A percentile compares a stretch with the other conserved stretches of the same genome.
These are phyloP conservation scores for Paradoxurus hermaphroditus DNA, from an alignment of 2,113 vertebrate genomes.

Conservation along the genomic window DNA sequence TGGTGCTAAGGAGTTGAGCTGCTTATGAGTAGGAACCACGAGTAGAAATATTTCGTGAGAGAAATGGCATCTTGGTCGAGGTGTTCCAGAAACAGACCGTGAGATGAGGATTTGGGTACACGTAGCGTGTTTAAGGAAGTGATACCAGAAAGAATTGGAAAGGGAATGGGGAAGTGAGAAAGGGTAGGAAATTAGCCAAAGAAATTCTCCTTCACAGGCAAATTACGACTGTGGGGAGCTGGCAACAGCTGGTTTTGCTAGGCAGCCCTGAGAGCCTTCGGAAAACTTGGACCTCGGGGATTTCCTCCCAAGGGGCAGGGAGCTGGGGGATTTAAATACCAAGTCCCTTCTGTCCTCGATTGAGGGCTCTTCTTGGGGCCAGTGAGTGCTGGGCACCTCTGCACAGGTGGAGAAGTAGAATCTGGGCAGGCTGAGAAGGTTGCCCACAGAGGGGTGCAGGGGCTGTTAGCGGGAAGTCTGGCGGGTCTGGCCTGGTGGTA, in stretches of 20 bases:
- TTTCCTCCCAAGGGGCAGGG: background rate
- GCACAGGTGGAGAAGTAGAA: background rate
- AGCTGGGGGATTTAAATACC: background rate
- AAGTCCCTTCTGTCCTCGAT: accelerated
- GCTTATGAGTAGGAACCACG: background rate
- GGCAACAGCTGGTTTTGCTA: background rate
- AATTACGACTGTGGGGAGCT: background rate
- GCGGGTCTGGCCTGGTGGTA: accelerated
- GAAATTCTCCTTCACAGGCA: background rate
- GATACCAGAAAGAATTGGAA: background rate
- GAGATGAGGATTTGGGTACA: background rate
- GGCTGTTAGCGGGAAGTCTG: background rate
- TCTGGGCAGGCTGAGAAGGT: background rate
- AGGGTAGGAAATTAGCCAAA: background rate
- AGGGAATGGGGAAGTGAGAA: background rate
- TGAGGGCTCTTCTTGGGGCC: background rate
- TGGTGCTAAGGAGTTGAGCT: background rate
- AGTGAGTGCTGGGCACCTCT: background rate
- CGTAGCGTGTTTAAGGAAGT: background rate
- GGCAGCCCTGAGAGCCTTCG: background rate
- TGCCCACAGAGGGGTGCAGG: background rate
- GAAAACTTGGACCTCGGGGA: background rate
- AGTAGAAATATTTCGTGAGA: background rate
- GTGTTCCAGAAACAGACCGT: background rate
- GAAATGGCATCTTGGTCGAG: background rate